These are phyloP conservation scores for Stenoptilia bipunctidactyla DNA, from an alignment of 2,888 invertebrate genomes.

Conservation along the genomic window DNA sequence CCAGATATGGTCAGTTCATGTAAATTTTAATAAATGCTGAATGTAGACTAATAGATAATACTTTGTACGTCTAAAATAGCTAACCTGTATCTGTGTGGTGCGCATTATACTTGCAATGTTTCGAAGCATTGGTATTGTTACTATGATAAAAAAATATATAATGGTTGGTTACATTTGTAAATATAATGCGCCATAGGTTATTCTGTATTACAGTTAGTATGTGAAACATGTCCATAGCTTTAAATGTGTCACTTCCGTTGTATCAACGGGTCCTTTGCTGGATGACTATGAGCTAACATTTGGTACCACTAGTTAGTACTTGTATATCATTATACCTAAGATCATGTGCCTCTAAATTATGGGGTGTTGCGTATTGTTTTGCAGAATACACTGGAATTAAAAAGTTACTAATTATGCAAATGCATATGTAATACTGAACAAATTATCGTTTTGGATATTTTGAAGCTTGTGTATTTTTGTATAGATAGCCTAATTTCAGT, in stretches of 20 bases:
- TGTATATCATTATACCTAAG: conserved; percentile 68
- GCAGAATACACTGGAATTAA: not conserved
- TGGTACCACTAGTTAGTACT: conserved; percentile 58
- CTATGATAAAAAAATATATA: too few relatives aligned
- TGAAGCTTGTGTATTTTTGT: conserved; percentile 2
- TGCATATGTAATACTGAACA: too few relatives aligned
- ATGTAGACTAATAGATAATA: conserved; percentile 45
- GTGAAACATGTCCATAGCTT: conserved; percentile 70
- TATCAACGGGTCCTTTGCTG: conserved; percentile 62
- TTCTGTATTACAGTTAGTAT: conserved; percentile 50
- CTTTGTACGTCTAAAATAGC: conserved; percentile 59
- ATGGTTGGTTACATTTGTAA: too few relatives aligned
- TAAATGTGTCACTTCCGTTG: conserved; percentile 66
- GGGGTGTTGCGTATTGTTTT: conserved; percentile 43
- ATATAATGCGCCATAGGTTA: conserved; percentile 33
- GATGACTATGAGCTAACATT: conserved; percentile 53
- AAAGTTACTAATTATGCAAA: too few relatives aligned
- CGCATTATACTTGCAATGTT: not conserved
- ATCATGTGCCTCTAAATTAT: conserved; percentile 63
- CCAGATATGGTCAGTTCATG: conserved; percentile 46
- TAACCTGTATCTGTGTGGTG: conserved; percentile 54
- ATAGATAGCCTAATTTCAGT: conserved; percentile 1
- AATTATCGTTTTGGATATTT: conserved; percentile 2
- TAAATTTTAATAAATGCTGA: conserved; percentile 52
- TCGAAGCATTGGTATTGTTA: not conserved